Base-by-base conservation (phyloP, 1,140 invertebrate species). In the Spodoptera frugiperda region DNA sequence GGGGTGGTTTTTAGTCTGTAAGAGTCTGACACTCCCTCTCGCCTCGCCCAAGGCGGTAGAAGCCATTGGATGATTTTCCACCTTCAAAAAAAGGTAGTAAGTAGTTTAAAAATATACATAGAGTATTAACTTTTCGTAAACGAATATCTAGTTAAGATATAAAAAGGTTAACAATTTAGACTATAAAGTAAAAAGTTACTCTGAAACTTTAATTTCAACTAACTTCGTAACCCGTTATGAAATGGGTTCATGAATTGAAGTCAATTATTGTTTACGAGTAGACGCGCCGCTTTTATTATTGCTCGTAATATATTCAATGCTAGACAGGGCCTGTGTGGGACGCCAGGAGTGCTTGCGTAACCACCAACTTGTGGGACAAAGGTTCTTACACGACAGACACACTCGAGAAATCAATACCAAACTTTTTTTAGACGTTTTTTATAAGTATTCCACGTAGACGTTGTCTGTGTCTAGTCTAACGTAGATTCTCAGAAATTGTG, bases 301-400 rank as follows among this genome's bases (percentile, higher is more conserved):
- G 78, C 46, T 63, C 71, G 57, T 81, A 77, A 72, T 76, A 75
- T 79, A 51, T 33, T 61, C 63, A 48, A 76, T 61, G 59, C 53
- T 77, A 9, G 67, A 76, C 57, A 44, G 77, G 73, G 57, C 54
- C 72, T 51, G 72, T 19, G 51, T 71, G 73, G 59, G 57, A 65
- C 48, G 57, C 15, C 49, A 76, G 73, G 76, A 70, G 78, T 51
- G 71, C 49, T 78, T 78, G 71, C 78, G 76, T 76, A 82, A 82
- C 75, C 49, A 15, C 33, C 33, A 72, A 59, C 55, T 71, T 71
- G 15, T 48, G 65, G 55, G 57, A 78, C 76, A 81, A 78, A 78
- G 67, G 54, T 46, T 39, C 17, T 11, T 49, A 11, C 15, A 49
- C 55, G 71, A 74, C 44, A 30, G 71, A 74, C 44, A 30, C 44